phyloP scores from a whole-genome alignment of 2,797 vertebrate genomes.

The Bradypus variegatus region DNA sequence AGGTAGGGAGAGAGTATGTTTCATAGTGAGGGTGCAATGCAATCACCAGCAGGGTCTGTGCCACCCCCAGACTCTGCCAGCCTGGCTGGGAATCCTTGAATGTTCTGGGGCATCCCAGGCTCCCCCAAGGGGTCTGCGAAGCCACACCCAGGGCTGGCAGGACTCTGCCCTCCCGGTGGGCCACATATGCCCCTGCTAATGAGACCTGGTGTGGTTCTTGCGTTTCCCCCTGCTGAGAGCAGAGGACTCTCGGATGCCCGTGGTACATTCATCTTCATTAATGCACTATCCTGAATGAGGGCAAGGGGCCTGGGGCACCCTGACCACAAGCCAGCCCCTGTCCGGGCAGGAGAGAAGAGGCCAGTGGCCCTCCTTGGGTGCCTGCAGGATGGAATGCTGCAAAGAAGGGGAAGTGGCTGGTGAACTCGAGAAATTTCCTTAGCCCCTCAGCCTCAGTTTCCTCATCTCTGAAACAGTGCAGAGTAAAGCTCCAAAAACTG shows the following conservation, averaged over 20 bases:
- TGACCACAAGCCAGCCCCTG: not conserved
- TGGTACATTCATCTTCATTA: not conserved
- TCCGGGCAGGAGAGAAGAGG: no score
- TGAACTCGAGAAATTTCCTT: not conserved
- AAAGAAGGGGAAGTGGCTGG: accelerated
- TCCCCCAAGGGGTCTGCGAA: not conserved
- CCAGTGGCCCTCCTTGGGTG: accelerated
- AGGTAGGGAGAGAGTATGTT: not conserved
- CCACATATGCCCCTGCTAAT: not conserved
- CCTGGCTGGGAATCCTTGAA: not conserved
- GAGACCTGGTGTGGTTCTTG: not conserved
- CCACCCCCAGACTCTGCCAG: not conserved
- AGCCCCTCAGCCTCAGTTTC: not conserved
- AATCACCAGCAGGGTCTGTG: not conserved
- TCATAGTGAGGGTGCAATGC: accelerated
- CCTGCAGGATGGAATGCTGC: not conserved
- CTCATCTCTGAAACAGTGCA: no score
- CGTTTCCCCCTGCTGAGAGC: not conserved
- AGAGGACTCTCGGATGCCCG: not conserved
- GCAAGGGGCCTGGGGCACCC: not conserved
- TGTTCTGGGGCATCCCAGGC: no score
- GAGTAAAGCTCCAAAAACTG: no score
- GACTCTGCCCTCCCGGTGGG: not conserved
- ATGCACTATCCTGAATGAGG: not conserved
- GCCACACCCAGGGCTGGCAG: no score